These are phyloP conservation scores for Apaloderma vittatum DNA, from an alignment of 2,113 vertebrate species.

Conservation along the genomic window DNA sequence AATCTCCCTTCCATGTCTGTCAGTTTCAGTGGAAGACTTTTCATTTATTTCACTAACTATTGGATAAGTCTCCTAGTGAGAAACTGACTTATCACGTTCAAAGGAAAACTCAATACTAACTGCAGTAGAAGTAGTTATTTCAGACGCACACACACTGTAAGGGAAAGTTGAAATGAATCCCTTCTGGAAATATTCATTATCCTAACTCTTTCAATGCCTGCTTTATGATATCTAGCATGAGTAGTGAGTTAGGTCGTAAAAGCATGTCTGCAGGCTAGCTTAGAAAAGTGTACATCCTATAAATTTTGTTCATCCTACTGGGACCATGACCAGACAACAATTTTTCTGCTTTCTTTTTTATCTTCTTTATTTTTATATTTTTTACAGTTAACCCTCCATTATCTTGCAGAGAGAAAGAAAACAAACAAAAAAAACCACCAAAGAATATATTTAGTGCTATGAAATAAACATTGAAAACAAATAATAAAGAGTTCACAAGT, in stretches of 20 bases:
- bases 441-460: background rate
- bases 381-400: background rate
- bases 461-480: background rate
- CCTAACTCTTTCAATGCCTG: background rate
- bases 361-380: background rate
- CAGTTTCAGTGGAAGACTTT: background rate
- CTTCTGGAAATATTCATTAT: background rate
- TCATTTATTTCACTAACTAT: background rate
- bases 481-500: background rate
- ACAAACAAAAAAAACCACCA: rapidly evolving
- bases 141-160: background rate
- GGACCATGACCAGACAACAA: background rate
- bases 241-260: background rate
- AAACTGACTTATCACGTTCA: background rate
- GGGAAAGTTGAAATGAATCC: background rate
- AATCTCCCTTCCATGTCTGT: background rate
- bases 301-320: background rate
- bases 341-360: background rate
- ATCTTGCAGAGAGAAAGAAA: background rate
- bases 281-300: background rate
- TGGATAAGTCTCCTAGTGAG: background rate
- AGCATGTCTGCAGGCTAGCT: background rate
- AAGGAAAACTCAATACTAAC: background rate
- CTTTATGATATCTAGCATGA: background rate
- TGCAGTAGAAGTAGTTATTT: background rate